phyloP scores from a whole-genome alignment of 2,797 vertebrate species.

The Carapus acus region DNA sequence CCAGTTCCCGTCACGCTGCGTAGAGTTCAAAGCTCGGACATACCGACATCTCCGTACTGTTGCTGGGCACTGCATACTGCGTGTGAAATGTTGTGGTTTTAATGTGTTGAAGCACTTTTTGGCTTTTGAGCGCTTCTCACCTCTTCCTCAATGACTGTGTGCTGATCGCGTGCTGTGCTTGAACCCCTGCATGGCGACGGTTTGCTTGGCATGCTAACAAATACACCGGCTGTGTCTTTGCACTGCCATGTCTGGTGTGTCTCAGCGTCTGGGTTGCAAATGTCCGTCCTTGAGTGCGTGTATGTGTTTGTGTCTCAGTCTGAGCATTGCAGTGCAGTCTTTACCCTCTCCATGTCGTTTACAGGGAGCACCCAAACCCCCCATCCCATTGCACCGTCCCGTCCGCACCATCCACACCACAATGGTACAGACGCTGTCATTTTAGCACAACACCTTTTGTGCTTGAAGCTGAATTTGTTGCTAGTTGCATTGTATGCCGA shows the following conservation, averaged over 20 bases:
- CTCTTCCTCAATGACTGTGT: constrained; percentile 18
- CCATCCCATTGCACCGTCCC: constrained; percentile 70
- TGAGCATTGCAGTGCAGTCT: constrained; percentile 56
- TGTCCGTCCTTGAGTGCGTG: constrained; percentile 31
- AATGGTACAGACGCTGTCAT: constrained; percentile 74
- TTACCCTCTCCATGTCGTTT: constrained; percentile 73
- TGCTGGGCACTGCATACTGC: too few relatives aligned
- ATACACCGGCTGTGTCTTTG: constrained; percentile 35
- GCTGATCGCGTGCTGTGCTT: constrained; percentile 21
- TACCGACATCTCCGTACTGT: too few relatives aligned
- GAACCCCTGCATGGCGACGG: constrained; percentile 39
- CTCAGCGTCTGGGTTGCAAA: constrained; percentile 31
- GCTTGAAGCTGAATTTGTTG: too few relatives aligned
- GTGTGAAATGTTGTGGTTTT: too few relatives aligned
- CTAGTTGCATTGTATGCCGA: too few relatives aligned
- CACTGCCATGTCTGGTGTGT: constrained; percentile 38
- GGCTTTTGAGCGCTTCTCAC: constrained; percentile 25
- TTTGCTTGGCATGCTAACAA: constrained; percentile 51
- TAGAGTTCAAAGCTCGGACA: constrained; percentile 45
- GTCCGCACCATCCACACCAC: constrained; percentile 68
- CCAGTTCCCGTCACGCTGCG: constrained; percentile 20
- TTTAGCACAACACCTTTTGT: constrained; percentile 25
- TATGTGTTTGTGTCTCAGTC: constrained; percentile 34
- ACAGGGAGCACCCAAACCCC: constrained; percentile 74
- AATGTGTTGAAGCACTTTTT: constrained; percentile 34